These are phyloP conservation scores for Eulemur albifrons DNA, from an alignment of 2,797 vertebrate species.

Conservation along the genomic window DNA sequence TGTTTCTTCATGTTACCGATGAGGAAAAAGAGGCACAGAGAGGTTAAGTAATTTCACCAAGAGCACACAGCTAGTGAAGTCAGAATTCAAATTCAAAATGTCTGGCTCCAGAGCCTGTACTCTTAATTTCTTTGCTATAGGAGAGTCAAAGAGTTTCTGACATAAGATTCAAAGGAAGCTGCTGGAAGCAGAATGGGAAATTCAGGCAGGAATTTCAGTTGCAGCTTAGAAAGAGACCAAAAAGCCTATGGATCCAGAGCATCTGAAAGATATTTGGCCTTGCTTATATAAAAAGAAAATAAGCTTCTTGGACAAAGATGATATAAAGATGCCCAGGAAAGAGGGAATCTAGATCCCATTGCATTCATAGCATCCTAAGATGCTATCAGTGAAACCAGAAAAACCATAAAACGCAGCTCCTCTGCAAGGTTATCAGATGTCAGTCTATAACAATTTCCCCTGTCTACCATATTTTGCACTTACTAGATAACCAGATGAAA, in stretches of 20 bases:
- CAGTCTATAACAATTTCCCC: not conserved
- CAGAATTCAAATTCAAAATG: not conserved
- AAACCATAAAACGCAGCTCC: not conserved
- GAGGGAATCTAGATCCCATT: not conserved
- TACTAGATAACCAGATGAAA: not conserved
- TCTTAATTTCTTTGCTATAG: not conserved
- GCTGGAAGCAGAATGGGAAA: not conserved
- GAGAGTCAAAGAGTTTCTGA: not conserved
- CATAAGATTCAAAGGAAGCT: constrained; percentile 8
- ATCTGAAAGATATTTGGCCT: not conserved
- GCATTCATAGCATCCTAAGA: not conserved
- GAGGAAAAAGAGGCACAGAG: not conserved
- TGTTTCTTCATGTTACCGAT: not conserved
- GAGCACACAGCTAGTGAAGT: not conserved
- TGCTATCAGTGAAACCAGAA: not conserved
- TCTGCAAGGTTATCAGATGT: not conserved
- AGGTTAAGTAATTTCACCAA: not conserved
- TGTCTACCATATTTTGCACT: not conserved
- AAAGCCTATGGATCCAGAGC: not conserved
- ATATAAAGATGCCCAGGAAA: not conserved
- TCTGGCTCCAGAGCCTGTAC: not conserved
- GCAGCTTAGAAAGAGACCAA: not conserved
- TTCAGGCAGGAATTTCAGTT: not conserved
- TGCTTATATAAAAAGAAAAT: constrained; percentile 24
- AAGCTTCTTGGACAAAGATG: not conserved